Percentiles rank a stretch among this genome's conserved stretches.
Evolutionary conservation across 2,888 invertebrate genomes (phyloP).

Genomic region (Vannuccia rotundouncinata): DNA sequence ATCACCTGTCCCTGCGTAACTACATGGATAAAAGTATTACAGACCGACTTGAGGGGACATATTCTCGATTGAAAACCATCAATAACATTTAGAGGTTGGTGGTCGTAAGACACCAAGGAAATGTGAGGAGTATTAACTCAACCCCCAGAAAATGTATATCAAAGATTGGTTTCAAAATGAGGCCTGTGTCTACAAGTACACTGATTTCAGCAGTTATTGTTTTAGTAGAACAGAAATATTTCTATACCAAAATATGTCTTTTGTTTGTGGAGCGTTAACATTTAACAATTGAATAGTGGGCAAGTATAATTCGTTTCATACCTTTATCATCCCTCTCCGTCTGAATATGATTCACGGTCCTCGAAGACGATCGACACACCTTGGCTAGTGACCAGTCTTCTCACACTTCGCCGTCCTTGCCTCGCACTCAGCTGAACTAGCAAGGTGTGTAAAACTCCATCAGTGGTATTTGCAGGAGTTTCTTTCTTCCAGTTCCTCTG

Average conservation of each 20-base stretch:
- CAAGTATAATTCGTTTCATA: not conserved
- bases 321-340: not conserved
- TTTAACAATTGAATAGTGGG: constrained; percentile 22
- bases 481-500: not conserved
- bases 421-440: not conserved
- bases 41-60: not conserved
- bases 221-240: not conserved
- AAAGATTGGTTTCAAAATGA: not conserved
- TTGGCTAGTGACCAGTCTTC: not conserved
- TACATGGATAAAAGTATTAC: constrained; percentile 18
- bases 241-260: constrained; percentile 2
- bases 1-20: not conserved
- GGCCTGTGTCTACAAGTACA: constrained; percentile 4
- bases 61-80: not conserved
- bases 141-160: constrained; percentile 9
- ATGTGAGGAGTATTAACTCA: not conserved
- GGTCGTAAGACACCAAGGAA: not conserved
- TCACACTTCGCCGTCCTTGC: not conserved
- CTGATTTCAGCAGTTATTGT: no score
- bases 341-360: not conserved
- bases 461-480: not conserved
- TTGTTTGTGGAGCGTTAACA: constrained; percentile 12
- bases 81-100: constrained; percentile 10
- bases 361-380: not conserved
- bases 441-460: not conserved